Evolutionary conservation across 1,140 invertebrate genomes (phyloP), one percentile per base, ranked within the genome.

Genomic region (Drosophila pandora): DNA sequence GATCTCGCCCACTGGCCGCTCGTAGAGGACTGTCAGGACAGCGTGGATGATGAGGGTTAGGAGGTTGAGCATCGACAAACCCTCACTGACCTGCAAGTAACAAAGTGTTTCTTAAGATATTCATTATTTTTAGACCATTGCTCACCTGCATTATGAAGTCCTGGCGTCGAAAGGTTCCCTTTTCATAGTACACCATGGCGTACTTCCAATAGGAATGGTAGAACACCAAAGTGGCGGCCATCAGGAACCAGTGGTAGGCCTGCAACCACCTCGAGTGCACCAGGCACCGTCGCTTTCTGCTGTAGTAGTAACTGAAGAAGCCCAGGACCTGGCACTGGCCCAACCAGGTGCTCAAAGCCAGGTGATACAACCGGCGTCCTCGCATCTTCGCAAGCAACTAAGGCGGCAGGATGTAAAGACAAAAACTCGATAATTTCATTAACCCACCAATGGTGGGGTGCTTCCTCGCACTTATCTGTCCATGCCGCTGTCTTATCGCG

Each of bases 281-380:
- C 8, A 69, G 21, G 0, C 65, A 9, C 10, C 8, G 6, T 1
- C 50, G 32, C 5, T 9, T 22, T 0, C 0, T 0, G 6, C 32
- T 48, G 10, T 49, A 69, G 3, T 2, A 41, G 41, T 69, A 52
- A 2, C 63, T 12, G 65, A 25, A 13, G 0, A 23, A 2, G 4
- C 62, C 65, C 65, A 69, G 21, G n/a, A 68, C 3, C 22, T 57
- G 12, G n/a, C 22, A 3, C 50, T 56, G n/a, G 6, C 23, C 25
- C 50, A 56, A 25, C 65, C 65, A 69, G 10, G 22, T 10, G 43
- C 63, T 50, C 23, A 69, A 32, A 3, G 34, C 25, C 25, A 13
- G 8, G 12, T n/a, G 50, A 13, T 41, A 68, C 63, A 68, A 25
- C 65, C 49, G 22, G 10, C 43, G 62, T n/a, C 12, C 50, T 68